A percentile compares a stretch with the other conserved stretches of the same genome.
phyloP scores from a whole-genome alignment of 2,888 invertebrate species.

The Eristalis arbustorum region DNA sequence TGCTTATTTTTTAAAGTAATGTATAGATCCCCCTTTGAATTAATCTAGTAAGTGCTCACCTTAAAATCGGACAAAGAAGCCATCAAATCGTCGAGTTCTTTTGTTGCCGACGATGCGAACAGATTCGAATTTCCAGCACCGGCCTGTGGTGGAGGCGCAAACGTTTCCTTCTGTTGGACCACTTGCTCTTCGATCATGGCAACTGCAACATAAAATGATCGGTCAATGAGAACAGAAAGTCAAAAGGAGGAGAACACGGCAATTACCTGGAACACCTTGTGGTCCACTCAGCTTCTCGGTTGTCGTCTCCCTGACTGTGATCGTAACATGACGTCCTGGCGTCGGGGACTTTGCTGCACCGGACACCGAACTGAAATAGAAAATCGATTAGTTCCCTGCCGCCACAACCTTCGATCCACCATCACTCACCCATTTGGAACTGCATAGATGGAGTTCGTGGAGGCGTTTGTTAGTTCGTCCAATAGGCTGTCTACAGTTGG shows the following conservation, averaged over 20 bases:
- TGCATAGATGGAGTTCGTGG: constrained; percentile 81
- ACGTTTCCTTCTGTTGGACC: constrained; percentile 77
- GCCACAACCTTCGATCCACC: constrained; percentile 64
- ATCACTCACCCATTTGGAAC: constrained; percentile 86
- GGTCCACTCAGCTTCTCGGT: constrained; percentile 81
- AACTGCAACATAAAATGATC: constrained; percentile 72
- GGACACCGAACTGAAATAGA: constrained; percentile 25
- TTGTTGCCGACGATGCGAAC: constrained; percentile 91
- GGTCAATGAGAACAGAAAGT: not conserved
- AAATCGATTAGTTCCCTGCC: constrained; percentile 68
- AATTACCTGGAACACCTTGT: constrained; percentile 76
- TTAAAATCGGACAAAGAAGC: constrained; percentile 96
- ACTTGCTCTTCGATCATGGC: constrained; percentile 77
- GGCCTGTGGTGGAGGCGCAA: constrained; percentile 72
- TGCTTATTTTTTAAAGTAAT: no score
- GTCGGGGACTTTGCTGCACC: constrained; percentile 75
- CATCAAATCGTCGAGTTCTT: constrained; percentile 97
- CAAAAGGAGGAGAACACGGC: not conserved
- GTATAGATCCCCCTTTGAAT: no score
- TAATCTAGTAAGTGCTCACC: constrained; percentile 82
- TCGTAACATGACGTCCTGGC: constrained; percentile 82
- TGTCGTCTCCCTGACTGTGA: constrained; percentile 83
- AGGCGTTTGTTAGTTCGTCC: constrained; percentile 87
- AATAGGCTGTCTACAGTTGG: constrained; percentile 94
- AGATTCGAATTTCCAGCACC: constrained; percentile 47